Base-by-base conservation (phyloP, 2,888 invertebrate species). In the Leucophenga maculata region DNA sequence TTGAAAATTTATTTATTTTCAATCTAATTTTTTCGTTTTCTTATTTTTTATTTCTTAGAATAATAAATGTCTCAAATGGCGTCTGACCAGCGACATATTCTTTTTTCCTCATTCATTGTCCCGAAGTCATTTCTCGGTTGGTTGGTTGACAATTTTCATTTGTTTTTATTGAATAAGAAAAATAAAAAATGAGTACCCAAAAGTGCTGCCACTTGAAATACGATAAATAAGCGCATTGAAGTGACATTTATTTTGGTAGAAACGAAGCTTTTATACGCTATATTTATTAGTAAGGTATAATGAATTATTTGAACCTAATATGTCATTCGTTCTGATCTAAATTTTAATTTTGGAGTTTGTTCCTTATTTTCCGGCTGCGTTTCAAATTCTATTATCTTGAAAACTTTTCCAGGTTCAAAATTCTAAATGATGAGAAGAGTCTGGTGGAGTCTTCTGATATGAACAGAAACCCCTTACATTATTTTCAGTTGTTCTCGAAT, bases 141-240 rank as follows among this genome's bases (percentile, higher is more conserved):
- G 78, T 79, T 78, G 75, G 80, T 69, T 81, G 72, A 75, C 72
- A 68, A 75, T 72, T 75, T 78, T 78, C 72, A 77, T 78, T 81
- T 75, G 20, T 64, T 22, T n/a, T 22, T 39, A 32, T 60, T 32
- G 14, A 52, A 16, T 14, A 16, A 50, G n/a, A 50, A 32, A 11
- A 16, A 11, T 4, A 60, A 11, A 60, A 2, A 60, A 39, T 39
- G 3, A 39, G 3, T 11, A 39, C 8, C 8, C 39, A 1, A 39
- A 39, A 39, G 39, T 39, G 39, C 1, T 11, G 11, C 39, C 39
- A 39, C 11, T 11, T 39, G 4, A 39, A 39, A 39, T 11, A 39
- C 9, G 2, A 52, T n/a, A 60, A 32, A 14, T 22, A 22, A 22
- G 8, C 8, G 11, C 20, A 9, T 22, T 26, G 13, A 55, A 55